Evolutionary conservation across 2,888 invertebrate species (phyloP).

Genomic region (Drosophila infuscata): DNA sequence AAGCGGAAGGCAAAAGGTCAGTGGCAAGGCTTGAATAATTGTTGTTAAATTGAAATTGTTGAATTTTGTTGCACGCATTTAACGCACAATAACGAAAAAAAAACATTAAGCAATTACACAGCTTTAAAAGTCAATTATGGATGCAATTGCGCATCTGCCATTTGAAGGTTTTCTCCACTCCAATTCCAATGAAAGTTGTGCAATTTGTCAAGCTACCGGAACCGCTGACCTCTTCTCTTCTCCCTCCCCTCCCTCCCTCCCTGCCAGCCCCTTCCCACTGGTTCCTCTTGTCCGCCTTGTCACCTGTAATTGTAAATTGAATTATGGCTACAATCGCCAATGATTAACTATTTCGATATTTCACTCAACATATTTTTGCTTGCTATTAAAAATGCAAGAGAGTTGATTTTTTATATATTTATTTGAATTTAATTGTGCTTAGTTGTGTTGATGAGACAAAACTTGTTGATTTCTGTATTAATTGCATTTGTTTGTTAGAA

Average conservation of each 20-base stretch:
- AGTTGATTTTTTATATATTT: conserved; percentile 9
- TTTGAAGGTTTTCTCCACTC: conserved; percentile 54
- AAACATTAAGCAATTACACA: conserved; percentile 39
- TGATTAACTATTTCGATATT: conserved; percentile 49
- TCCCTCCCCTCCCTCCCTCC: background rate
- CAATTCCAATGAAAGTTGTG: conserved; percentile 57
- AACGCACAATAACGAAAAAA: conserved; percentile 49
- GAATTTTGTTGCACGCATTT: conserved; percentile 49
- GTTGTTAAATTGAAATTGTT: conserved; percentile 42
- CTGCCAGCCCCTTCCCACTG: no score
- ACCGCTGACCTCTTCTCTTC: background rate
- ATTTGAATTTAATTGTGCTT: conserved; percentile 24
- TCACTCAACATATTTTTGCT: conserved; percentile 24
- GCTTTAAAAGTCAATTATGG: conserved; percentile 71
- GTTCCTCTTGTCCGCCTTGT: conserved; percentile 12
- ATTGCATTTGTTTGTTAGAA: conserved; percentile 25
- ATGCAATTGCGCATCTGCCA: conserved; percentile 68
- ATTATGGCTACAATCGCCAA: conserved; percentile 18
- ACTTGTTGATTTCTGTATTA: conserved; percentile 27
- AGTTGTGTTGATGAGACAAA: conserved; percentile 31
- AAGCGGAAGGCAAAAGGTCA: conserved; percentile 63
- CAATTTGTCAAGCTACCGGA: conserved; percentile 64
- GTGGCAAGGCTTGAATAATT: conserved; percentile 61
- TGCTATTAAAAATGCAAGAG: conserved; percentile 32
- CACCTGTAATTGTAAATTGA: conserved; percentile 16